phyloP scores from a whole-genome alignment of 2,888 invertebrate species.

The Eupithecia abbreviata region DNA sequence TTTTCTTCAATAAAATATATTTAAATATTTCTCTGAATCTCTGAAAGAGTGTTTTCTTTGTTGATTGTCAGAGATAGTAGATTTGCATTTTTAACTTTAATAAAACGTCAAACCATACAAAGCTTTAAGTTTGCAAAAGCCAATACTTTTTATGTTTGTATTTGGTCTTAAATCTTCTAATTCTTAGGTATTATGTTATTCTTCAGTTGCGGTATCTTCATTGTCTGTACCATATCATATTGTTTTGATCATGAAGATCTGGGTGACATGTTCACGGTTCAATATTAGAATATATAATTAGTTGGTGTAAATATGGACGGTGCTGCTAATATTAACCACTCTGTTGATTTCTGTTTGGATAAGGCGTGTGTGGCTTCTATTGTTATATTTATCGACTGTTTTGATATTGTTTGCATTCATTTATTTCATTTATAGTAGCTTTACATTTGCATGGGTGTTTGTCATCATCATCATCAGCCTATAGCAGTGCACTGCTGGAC shows the following conservation, averaged over 20 bases:
- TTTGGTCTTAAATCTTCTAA: neutral
- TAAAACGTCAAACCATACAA: too few species aligned
- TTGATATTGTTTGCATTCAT: conserved; percentile 7
- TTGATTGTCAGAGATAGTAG: neutral
- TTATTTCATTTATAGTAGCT: neutral
- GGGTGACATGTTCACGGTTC: conserved; percentile 58
- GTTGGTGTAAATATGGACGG: conserved; percentile 54
- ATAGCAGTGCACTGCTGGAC: too few species aligned
- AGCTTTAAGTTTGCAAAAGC: neutral
- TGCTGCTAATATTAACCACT: conserved; percentile 40
- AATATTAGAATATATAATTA: conserved; percentile 64
- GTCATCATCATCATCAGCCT: too few species aligned
- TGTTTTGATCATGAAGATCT: conserved; percentile 60
- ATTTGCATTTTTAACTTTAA: too few species aligned
- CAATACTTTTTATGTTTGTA: neutral
- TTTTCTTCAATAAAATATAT: neutral
- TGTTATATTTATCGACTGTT: conserved; percentile 20
- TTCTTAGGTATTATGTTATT: neutral
- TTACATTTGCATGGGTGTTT: neutral
- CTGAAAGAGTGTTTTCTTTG: neutral
- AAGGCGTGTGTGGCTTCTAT: conserved; percentile 15
- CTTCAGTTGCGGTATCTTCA: conserved; percentile 10
- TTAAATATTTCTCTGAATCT: neutral
- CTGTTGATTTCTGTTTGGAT: conserved; percentile 22
- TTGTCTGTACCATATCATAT: conserved; percentile 51